phyloP scores from a whole-genome alignment of 2,888 invertebrate genomes.

The Ornithoptera alexandrae region DNA sequence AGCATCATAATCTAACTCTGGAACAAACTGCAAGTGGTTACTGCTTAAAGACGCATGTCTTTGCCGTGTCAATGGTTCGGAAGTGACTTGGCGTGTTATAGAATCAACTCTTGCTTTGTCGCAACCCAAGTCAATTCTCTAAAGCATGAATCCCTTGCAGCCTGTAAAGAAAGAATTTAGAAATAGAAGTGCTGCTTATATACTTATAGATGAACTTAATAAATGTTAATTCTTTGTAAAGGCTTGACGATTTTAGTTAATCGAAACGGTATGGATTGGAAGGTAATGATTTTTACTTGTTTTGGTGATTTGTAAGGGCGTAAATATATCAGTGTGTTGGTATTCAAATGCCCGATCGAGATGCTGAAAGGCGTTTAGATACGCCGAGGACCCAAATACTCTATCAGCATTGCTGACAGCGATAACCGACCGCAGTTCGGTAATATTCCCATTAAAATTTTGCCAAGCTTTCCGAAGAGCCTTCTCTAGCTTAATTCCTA shows the following conservation, averaged over 20 bases:
- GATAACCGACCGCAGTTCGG: constrained; percentile 67
- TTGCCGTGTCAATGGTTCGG: constrained; percentile 46
- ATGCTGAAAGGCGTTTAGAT: constrained; percentile 72
- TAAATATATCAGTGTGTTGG: constrained; percentile 81
- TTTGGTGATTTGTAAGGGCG: constrained; percentile 77
- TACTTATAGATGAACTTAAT: constrained; percentile 66
- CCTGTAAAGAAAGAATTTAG: constrained; percentile 61
- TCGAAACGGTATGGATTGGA: constrained; percentile 78
- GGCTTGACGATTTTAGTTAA: constrained; percentile 76
- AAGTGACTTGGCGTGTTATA: constrained; percentile 62
- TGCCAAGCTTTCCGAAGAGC: constrained; percentile 52
- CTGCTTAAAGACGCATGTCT: constrained; percentile 56
- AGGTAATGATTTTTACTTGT: constrained; percentile 78
- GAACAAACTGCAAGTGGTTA: constrained; percentile 76
- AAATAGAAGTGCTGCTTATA: constrained; percentile 69
- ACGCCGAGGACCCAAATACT: constrained; percentile 68
- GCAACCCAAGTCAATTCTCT: constrained; percentile 59
- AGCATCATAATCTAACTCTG: constrained; percentile 57
- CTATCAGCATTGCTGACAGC: constrained; percentile 75
- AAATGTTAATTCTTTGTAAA: constrained; percentile 77
- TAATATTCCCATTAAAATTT: constrained; percentile 40
- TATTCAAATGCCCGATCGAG: constrained; percentile 85
- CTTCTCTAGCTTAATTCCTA: constrained; percentile 56
- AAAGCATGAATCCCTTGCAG: constrained; percentile 75
- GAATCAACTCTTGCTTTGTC: constrained; percentile 33